Base-by-base conservation (phyloP, 2,797 vertebrate species). In the Hypotaenidia okinawae region DNA sequence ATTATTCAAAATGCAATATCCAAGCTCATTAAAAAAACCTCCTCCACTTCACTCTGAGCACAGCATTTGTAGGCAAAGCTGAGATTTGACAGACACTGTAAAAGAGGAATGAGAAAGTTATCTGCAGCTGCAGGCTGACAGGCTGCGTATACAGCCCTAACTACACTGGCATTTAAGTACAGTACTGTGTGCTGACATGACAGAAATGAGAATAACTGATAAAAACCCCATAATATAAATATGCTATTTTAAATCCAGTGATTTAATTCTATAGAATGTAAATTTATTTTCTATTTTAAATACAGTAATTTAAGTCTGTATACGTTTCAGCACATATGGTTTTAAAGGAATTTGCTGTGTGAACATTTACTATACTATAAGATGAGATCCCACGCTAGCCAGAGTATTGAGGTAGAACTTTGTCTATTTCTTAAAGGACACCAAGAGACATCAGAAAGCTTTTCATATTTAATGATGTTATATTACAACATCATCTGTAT, bases 111-210 rank as follows among this genome's bases (percentile, higher is more conserved):
- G 64, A 70, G 62, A 88, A 84, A 88, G 54, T 72, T 90, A 78
- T 78, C 88, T 90, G 39, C 57, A 75, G 80, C 62, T 93, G 79
- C 83, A 86, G 66, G 45, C 69, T 88, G 83, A 32, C 61, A 90
- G 61, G 11, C 61, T 78, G 52, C 35, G 13, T 4, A 61, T 49
- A 10, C 74, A 86, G 28, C 35, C 22, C 16, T 35, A 33, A 41
- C 49, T 81, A 16, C 15, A 17, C 76, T 24, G 23, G 11, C 8
- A 16, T 63, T 76, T 89, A 47, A 35, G 64, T 67, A 23, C 22
- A 24, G 13, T 37, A 35, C 21, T 74, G 5, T 74, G 14, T 75
- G 61, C 93, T 90, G 76, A 88, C 5, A 1, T 45, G 58, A 39
- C 3, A 0, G 33, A 91, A 93, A 74, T 70, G 3, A 76, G 52